These are phyloP conservation scores for Apodemia mormo DNA, from an alignment of 2,888 invertebrate species.

Conservation along the genomic window DNA sequence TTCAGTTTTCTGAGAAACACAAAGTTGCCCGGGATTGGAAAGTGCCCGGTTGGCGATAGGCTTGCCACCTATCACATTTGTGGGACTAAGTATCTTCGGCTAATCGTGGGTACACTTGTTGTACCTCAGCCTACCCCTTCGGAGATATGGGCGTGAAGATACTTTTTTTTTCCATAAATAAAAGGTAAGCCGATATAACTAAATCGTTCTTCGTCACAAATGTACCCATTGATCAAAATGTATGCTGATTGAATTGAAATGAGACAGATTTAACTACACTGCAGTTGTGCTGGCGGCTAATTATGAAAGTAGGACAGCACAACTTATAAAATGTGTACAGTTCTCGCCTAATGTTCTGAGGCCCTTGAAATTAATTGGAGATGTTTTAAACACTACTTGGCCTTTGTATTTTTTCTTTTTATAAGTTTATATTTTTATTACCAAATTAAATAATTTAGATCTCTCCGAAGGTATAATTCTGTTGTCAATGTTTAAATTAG, in stretches of 20 bases:
- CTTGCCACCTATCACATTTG: too few species aligned
- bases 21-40: too few species aligned
- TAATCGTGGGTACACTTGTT: too few species aligned
- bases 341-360: conserved; percentile 25
- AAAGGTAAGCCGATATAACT: too few species aligned
- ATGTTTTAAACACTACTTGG: conserved; percentile 28
- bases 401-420: conserved; percentile 29
- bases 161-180: too few species aligned
- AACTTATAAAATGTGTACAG: conserved; percentile 17
- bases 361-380: conserved; percentile 42
- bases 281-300: conserved; percentile 7
- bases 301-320: conserved; percentile 13
- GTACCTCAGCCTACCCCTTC: too few species aligned
- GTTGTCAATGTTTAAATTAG: too few species aligned
- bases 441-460: not conserved
- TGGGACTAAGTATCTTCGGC: too few species aligned
- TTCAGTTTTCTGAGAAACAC: too few species aligned
- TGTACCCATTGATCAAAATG: not conserved
- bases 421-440: not conserved
- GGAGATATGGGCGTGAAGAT: too few species aligned
- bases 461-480: not conserved
- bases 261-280: conserved; percentile 3
- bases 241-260: not conserved
- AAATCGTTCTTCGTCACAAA: not conserved
- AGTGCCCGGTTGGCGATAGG: too few species aligned